A percentile compares a stretch with the other conserved stretches of the same genome.
Conservation (phyloP, 30 jellyfish, hydroid and myxozoan genomes). For the Hydractinia symbiolongicarpus region DNA sequence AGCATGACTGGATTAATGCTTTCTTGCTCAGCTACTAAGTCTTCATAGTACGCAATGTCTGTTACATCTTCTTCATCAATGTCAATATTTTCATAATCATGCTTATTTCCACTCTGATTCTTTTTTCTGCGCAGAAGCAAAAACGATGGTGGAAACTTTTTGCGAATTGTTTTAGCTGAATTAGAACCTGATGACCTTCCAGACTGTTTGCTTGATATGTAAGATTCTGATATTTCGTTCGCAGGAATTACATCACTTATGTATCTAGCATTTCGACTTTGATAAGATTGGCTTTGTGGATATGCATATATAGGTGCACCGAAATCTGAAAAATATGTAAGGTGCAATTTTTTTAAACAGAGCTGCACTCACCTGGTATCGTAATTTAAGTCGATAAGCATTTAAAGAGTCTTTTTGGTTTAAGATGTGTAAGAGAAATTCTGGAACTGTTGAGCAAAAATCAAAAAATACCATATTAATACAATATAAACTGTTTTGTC, state of each 20-base stretch:
- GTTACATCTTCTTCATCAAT: slow-evolving; percentile 42
- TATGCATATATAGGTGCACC: too few relatives aligned
- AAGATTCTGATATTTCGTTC: slow-evolving; percentile 32
- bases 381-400: too few relatives aligned
- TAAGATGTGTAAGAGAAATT: too few relatives aligned
- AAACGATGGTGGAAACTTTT: slow-evolving; percentile 29
- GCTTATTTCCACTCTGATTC: background rate
- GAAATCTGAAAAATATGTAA: too few relatives aligned
- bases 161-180: slow-evolving; percentile 20
- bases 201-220: slow-evolving; percentile 9
- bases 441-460: too few relatives aligned
- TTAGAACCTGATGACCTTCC: background rate
- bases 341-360: too few relatives aligned
- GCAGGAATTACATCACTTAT: slow-evolving; percentile 10
- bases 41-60: slow-evolving; percentile 34
- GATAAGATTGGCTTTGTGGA: background rate
- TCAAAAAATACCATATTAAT: too few relatives aligned
- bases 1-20: slow-evolving; percentile 10
- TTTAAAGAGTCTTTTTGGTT: too few relatives aligned
- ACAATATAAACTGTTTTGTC: too few relatives aligned
- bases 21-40: slow-evolving; percentile 36
- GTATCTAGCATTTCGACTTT: slow-evolving; percentile 3
- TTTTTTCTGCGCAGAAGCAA: slow-evolving; percentile 21
- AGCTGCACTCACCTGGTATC: too few relatives aligned
- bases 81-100: slow-evolving; percentile 15